A percentile compares a stretch with the other conserved stretches of the same genome.
Conservation (phyloP, 2,888 invertebrate genomes). For the Apotomis betuletana region DNA sequence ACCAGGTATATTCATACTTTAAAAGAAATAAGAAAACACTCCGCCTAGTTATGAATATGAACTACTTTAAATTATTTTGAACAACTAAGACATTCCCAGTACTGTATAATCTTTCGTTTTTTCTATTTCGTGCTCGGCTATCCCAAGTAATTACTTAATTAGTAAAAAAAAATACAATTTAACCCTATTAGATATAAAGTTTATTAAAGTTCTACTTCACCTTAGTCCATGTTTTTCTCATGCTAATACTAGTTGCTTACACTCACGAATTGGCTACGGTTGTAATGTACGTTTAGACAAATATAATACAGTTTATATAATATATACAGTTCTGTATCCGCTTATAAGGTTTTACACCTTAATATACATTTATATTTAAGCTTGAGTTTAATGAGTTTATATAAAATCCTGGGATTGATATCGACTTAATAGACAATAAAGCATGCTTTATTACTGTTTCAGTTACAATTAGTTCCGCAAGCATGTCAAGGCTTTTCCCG, state of each 20-base stretch:
- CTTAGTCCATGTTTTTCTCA: conserved; percentile 7
- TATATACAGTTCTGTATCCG: neutral
- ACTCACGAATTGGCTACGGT: conserved; percentile 17
- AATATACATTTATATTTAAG: conserved; percentile 22
- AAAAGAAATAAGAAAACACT: neutral
- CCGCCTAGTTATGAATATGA: too few relatives aligned
- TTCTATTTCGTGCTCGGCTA: too few relatives aligned
- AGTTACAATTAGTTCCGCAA: conserved; percentile 21
- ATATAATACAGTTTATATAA: neutral
- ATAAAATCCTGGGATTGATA: conserved; percentile 46
- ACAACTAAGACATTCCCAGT: too few relatives aligned
- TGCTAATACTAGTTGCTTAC: conserved; percentile 3
- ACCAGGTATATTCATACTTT: too few relatives aligned
- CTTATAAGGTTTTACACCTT: conserved; percentile 21
- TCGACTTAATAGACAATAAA: conserved; percentile 46
- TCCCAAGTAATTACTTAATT: too few relatives aligned
- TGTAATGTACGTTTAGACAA: conserved; percentile 9
- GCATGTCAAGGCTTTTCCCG: conserved; percentile 28
- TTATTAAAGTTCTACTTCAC: neutral
- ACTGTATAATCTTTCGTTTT: too few relatives aligned
- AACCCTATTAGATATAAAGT: too few relatives aligned
- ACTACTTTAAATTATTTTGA: too few relatives aligned
- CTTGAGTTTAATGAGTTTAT: conserved; percentile 17
- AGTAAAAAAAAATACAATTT: too few relatives aligned
- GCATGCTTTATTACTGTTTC: conserved; percentile 35